A percentile compares a stretch with the other conserved stretches of the same genome.
phyloP scores from a whole-genome alignment of 1,140 invertebrate genomes.

The Sycophaga agraensis region DNA sequence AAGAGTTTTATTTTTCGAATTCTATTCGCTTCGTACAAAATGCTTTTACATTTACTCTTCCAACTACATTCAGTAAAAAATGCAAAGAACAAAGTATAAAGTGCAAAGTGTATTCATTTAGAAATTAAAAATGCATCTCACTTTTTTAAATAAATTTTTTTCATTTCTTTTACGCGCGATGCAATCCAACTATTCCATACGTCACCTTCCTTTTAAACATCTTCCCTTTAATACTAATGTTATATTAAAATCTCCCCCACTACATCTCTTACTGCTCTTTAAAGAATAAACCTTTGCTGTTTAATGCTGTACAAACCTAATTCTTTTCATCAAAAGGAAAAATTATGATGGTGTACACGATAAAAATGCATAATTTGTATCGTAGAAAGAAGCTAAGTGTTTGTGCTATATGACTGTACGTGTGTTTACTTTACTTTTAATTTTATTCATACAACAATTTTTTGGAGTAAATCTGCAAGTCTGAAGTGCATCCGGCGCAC shows the following conservation, averaged over 20 bases:
- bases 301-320: constrained; percentile 10
- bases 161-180: constrained; percentile 38
- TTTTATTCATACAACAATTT: constrained; percentile 3
- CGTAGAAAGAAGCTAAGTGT: constrained; percentile 20
- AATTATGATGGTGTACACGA: constrained; percentile 14
- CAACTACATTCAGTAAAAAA: constrained; percentile 4
- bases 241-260: no score
- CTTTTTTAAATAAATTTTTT: constrained; percentile 9
- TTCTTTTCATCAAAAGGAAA: constrained; percentile 29
- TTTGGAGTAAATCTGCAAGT: not conserved
- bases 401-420: constrained; percentile 3
- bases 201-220: constrained; percentile 20
- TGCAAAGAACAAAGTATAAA: constrained; percentile 25
- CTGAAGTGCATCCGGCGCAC: constrained; percentile 24
- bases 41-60: not conserved
- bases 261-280: not conserved
- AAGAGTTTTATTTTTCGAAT: constrained; percentile 15
- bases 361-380: constrained; percentile 16
- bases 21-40: not conserved
- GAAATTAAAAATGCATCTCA: not conserved
- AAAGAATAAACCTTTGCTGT: not conserved
- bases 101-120: constrained; percentile 3
- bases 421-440: constrained; percentile 5
- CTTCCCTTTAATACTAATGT: constrained; percentile 7
- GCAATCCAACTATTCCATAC: constrained; percentile 36